phyloP scores from a whole-genome alignment of 1,140 invertebrate genomes.

The Grapholita molesta region DNA sequence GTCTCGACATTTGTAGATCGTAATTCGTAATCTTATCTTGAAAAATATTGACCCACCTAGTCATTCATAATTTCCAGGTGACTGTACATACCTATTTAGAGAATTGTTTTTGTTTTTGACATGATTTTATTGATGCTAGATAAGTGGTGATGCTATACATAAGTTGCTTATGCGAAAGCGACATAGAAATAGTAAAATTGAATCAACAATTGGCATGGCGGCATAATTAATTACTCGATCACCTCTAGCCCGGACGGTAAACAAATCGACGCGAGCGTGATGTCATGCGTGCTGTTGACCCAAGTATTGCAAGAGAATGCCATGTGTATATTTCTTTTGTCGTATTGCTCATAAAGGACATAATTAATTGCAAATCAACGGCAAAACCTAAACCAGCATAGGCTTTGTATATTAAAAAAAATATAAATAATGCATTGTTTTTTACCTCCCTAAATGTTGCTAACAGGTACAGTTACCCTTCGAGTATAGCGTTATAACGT shows the following conservation, averaged over 20 bases:
- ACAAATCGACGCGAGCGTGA: conserved; percentile 53
- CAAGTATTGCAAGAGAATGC: conserved; percentile 24
- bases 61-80: background rate
- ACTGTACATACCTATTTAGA: background rate
- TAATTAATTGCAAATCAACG: background rate
- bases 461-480: too few species aligned
- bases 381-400: background rate
- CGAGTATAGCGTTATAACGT: too few species aligned
- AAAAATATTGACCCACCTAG: background rate
- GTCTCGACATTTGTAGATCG: background rate
- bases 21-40: background rate
- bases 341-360: background rate
- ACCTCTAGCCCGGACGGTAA: conserved; percentile 57
- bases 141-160: background rate
- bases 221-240: conserved; percentile 51
- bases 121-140: background rate
- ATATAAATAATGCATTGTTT: too few species aligned
- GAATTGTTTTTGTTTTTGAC: background rate
- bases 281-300: conserved; percentile 71
- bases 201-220: conserved; percentile 43
- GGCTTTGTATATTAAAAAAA: too few species aligned
- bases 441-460: too few species aligned
- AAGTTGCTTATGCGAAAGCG: background rate
- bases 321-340: background rate
- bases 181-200: conserved; percentile 37